These are phyloP conservation scores for Entomobrya proxima DNA, from an alignment of 2,888 invertebrate species.

Conservation along the genomic window DNA sequence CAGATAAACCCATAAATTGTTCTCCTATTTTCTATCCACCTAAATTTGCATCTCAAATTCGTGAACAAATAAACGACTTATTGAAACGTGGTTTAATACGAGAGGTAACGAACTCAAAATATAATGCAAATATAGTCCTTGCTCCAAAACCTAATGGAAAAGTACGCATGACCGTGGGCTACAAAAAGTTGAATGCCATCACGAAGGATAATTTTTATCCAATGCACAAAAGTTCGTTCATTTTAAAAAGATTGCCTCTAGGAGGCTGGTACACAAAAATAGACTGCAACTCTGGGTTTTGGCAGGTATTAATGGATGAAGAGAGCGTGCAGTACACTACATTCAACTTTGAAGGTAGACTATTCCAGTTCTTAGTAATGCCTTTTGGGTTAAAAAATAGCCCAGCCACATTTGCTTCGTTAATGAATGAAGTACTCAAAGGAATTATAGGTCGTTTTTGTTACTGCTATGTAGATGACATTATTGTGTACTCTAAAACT, in stretches of 20 bases:
- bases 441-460: slow-evolving; percentile 42
- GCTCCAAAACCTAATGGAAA: slow-evolving; percentile 39
- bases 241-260: slow-evolving; percentile 42
- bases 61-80: slow-evolving; percentile 42
- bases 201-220: slow-evolving; percentile 41
- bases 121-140: slow-evolving; percentile 45
- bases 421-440: slow-evolving; percentile 57
- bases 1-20: slow-evolving; percentile 14
- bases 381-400: slow-evolving; percentile 65
- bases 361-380: slow-evolving; percentile 43
- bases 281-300: slow-evolving; percentile 60
- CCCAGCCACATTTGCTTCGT: slow-evolving; percentile 46
- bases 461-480: slow-evolving; percentile 60
- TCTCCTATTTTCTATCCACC: slow-evolving; percentile 25
- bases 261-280: slow-evolving; percentile 51
- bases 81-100: slow-evolving; percentile 38
- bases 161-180: slow-evolving; percentile 46
- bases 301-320: slow-evolving; percentile 56
- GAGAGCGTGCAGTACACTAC: slow-evolving; percentile 49
- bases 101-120: slow-evolving; percentile 4
- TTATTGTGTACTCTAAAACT: slow-evolving; percentile 49
- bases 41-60: not conserved
- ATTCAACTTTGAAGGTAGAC: slow-evolving; percentile 33
- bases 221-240: slow-evolving; percentile 41
- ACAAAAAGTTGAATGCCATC: slow-evolving; percentile 34